These are phyloP conservation scores for Eupeodes luniger DNA, from an alignment of 2,888 invertebrate species.

Conservation along the genomic window DNA sequence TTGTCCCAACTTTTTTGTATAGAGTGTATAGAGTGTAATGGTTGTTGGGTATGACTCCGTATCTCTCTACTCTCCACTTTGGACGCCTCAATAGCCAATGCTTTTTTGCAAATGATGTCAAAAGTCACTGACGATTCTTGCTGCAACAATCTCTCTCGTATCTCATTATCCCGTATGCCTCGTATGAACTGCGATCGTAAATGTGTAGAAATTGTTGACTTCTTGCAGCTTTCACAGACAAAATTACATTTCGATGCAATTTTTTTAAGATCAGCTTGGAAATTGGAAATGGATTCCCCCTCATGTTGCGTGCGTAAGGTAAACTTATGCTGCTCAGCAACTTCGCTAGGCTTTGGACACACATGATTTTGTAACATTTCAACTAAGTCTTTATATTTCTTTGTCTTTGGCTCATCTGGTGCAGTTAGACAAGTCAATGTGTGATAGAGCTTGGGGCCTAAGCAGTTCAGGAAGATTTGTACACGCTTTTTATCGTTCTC, in stretches of 20 bases:
- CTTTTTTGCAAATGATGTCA: conserved; percentile 19
- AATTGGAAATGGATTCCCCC: no score
- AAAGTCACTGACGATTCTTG: conserved; percentile 19
- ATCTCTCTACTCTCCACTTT: conserved; percentile 46
- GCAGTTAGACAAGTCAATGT: no score
- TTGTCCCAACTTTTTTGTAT: conserved; percentile 7
- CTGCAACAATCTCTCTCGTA: conserved; percentile 30
- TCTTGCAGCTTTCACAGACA: conserved; percentile 40
- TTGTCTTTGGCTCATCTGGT: no score
- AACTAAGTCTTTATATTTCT: no score
- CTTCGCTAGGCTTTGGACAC: no score
- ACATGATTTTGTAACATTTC: no score
- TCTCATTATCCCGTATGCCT: conserved; percentile 36
- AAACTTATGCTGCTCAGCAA: no score
- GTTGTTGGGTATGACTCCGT: conserved; percentile 9
- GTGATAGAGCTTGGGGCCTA: no score
- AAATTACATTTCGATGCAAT: conserved; percentile 1
- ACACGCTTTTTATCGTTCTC: no score
- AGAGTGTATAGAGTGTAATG: not conserved
- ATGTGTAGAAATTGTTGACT: conserved; percentile 58
- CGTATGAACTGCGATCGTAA: conserved; percentile 50
- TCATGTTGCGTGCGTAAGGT: no score
- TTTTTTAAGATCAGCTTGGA: no score
- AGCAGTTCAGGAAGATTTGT: no score
- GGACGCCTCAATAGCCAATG: conserved; percentile 35